These are phyloP conservation scores for Beris chalybata DNA, from an alignment of 2,888 invertebrate genomes.

Conservation along the genomic window DNA sequence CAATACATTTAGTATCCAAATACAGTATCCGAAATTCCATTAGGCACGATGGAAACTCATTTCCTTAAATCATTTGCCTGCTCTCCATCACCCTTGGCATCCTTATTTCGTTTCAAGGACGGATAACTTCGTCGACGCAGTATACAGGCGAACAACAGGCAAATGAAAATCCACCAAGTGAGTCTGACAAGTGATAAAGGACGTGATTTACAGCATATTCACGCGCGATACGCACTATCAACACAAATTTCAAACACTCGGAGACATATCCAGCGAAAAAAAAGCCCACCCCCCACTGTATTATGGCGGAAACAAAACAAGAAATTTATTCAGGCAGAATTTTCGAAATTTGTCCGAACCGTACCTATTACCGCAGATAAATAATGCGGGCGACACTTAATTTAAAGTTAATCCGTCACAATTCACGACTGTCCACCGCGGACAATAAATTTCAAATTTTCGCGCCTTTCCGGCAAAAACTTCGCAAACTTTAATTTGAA, in stretches of 20 bases:
- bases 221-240: slow-evolving; percentile 16
- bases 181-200: slow-evolving; percentile 24
- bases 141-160: background rate
- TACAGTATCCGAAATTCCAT: slow-evolving; percentile 6
- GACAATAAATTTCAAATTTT: no score
- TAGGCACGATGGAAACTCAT: slow-evolving; percentile 1
- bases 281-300: background rate
- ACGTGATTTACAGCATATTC: slow-evolving; percentile 23
- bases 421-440: background rate
- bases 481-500: no score
- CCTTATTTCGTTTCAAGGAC: no score
- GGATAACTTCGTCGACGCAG: no score
- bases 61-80: slow-evolving; percentile 11
- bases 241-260: background rate
- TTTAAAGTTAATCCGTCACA: slow-evolving; percentile 27
- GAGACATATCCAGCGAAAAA: background rate
- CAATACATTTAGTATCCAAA: background rate
- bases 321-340: background rate
- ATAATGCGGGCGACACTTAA: slow-evolving; percentile 25
- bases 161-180: slow-evolving; percentile 11
- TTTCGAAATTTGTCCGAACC: no score
- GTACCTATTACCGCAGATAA: slow-evolving; percentile 4
- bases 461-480: no score
- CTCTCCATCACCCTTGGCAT: background rate
- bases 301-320: slow-evolving; percentile 1